Percentiles rank a stretch among this genome's conserved stretches.
Conservation (phyloP, 2,113 vertebrate species). For the Seriola quinqueradiata region DNA sequence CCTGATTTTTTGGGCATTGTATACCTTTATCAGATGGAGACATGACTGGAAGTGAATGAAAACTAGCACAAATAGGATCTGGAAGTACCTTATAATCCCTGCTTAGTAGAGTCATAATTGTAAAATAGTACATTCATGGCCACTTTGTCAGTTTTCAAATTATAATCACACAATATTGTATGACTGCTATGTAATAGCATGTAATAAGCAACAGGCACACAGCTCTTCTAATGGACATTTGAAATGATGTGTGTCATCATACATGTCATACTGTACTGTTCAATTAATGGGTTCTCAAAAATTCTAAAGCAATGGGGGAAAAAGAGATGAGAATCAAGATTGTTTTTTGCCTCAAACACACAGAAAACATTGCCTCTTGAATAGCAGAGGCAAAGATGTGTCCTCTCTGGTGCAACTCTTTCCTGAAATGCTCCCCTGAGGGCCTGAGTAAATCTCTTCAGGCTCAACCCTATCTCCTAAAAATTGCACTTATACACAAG, state of each 20-base stretch:
- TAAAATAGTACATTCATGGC: background rate
- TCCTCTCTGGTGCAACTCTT: background rate
- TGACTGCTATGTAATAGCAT: background rate
- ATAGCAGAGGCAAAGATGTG: background rate
- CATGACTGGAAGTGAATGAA: background rate
- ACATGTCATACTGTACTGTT: background rate
- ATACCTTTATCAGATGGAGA: background rate
- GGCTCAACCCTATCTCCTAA: background rate
- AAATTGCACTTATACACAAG: background rate
- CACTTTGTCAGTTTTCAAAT: constrained; percentile 5
- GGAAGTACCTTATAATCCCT: background rate
- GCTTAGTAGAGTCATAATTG: background rate
- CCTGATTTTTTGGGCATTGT: background rate
- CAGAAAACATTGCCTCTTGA: background rate
- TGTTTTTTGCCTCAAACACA: background rate
- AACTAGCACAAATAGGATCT: background rate
- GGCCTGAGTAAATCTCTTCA: background rate
- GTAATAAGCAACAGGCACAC: background rate
- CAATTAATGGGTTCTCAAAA: background rate
- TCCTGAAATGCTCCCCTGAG: background rate
- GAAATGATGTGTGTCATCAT: constrained; percentile 5
- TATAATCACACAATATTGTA: constrained; percentile 4
- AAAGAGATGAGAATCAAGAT: background rate
- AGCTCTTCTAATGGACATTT: background rate
- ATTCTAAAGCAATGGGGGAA: background rate